Conservation (phyloP, 1,140 invertebrate species). For the Drosophila willistoni region DNA sequence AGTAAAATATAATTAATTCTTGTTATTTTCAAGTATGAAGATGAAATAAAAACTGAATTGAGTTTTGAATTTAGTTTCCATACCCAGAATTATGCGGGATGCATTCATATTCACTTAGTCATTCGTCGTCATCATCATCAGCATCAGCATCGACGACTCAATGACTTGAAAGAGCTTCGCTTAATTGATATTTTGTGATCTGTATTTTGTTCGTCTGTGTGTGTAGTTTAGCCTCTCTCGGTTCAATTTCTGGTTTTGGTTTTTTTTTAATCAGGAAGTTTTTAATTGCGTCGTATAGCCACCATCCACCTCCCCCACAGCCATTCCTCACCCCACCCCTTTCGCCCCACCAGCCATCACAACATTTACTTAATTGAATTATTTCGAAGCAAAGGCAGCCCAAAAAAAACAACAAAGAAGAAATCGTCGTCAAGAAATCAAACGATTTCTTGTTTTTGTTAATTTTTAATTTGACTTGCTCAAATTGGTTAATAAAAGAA, state of each 20-base stretch:
- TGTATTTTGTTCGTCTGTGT: slow-evolving; percentile 13
- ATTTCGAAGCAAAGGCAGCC: slow-evolving; percentile 63
- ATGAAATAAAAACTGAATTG: background rate
- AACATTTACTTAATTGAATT: slow-evolving; percentile 74
- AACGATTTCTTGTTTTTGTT: slow-evolving; percentile 63
- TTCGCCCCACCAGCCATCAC: background rate
- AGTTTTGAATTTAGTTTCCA: slow-evolving; percentile 4
- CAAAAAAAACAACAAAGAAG: slow-evolving; percentile 42
- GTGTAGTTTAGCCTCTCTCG: slow-evolving; percentile 19
- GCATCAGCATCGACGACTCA: background rate
- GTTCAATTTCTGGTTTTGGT: slow-evolving; percentile 29
- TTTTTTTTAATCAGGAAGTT: slow-evolving; percentile 76
- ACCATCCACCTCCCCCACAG: slow-evolving; percentile 25
- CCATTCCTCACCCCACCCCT: background rate
- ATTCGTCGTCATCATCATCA: slow-evolving; percentile 21
- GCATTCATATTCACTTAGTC: slow-evolving; percentile 64
- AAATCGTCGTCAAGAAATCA: slow-evolving; percentile 73
- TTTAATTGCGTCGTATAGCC: slow-evolving; percentile 77
- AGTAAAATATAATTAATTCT: background rate
- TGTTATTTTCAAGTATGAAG: background rate
- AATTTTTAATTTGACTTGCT: slow-evolving; percentile 78
- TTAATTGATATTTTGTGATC: slow-evolving; percentile 40
- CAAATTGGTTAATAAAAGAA: slow-evolving; percentile 77
- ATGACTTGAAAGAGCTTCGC: slow-evolving; percentile 13
- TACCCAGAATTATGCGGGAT: slow-evolving; percentile 1